Evolutionary conservation across 2,888 invertebrate genomes (phyloP), one percentile per base, ranked within the genome.

Genomic region (Phania funesta): DNA sequence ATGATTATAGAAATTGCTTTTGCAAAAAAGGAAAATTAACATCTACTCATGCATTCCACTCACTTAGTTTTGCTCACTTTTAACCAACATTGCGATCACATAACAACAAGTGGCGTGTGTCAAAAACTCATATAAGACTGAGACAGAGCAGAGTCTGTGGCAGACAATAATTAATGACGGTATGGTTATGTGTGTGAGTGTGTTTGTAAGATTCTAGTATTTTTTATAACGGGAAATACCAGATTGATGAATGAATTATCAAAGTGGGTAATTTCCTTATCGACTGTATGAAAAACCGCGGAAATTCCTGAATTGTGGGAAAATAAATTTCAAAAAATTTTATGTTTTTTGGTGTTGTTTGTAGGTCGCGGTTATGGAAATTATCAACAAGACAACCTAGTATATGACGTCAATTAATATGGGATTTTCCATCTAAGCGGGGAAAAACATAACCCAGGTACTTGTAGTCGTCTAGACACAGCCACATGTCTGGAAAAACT

Each of bases 51-150:
- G 67, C 67, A 73, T 56, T 24, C 16, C 11, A 20, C 16, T 38
- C 9, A 29, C 41, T 58, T 11, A 11, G 13, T 22, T 24, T 11
- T 9, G 11, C 44, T 18, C 18, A 26, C 46, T 50, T 16, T 38
- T 20, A 83, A 62, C 62, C 64, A 65, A 65, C 78, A 65, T 48
- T 50, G 71, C 64, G 62, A 78, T 84, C 35, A 65, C 18, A 35
- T 70, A 64, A 22, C 60, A 75, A 87, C 88, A 88, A 88, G 88
- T 88, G 88, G 62, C 76, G 56, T 62, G 74, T 79, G 58, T 18
- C 64, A 29, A 54, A 35, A 22, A 64, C 26, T 9, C 18, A 18
- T 1, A 8, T 13, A 9, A 38, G n/a, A 13, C n/a, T 13, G 16
- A 48, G 7, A 60, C 8, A 16, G 3, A 18, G 5, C 20, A 46